A percentile compares a stretch with the other conserved stretches of the same genome.
Conservation (phyloP, 2,888 invertebrate genomes). For the Diaphora mendica region DNA sequence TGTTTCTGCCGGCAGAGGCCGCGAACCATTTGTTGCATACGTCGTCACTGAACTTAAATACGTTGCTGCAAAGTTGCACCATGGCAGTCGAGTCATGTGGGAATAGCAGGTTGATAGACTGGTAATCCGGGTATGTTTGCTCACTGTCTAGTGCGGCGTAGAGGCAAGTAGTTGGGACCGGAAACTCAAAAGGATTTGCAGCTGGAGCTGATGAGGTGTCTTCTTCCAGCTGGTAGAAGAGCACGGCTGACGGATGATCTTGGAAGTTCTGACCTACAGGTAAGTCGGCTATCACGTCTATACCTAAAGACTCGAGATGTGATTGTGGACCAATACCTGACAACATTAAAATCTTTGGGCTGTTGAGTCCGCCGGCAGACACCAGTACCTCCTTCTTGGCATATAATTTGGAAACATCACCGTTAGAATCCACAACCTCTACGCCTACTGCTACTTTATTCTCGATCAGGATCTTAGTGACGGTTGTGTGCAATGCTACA, state of each 20-base stretch:
- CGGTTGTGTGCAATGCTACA: constrained; percentile 8
- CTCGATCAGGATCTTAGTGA: constrained; percentile 32
- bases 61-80: constrained; percentile 65
- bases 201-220: constrained; percentile 9
- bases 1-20: constrained; percentile 32
- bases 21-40: constrained; percentile 49
- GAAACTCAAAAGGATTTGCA: constrained; percentile 41
- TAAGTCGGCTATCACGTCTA: constrained; percentile 28
- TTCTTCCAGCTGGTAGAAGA: constrained; percentile 22
- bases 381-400: constrained; percentile 30
- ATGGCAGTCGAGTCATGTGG: constrained; percentile 22
- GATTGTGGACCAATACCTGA: constrained; percentile 31
- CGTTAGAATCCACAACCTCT: constrained; percentile 17
- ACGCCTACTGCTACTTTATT: constrained; percentile 27
- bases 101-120: constrained; percentile 39
- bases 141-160: constrained; percentile 41
- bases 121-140: constrained; percentile 45
- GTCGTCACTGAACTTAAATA: constrained; percentile 73
- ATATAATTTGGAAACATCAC: constrained; percentile 16
- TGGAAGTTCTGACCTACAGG: constrained; percentile 35
- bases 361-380: constrained; percentile 23
- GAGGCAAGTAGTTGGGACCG: constrained; percentile 37
- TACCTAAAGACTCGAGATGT: constrained; percentile 25
- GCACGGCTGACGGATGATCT: constrained; percentile 21
- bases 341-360: constrained; percentile 29